Conservation (phyloP, 2,888 invertebrate species). For the Agrotis clavis region DNA sequence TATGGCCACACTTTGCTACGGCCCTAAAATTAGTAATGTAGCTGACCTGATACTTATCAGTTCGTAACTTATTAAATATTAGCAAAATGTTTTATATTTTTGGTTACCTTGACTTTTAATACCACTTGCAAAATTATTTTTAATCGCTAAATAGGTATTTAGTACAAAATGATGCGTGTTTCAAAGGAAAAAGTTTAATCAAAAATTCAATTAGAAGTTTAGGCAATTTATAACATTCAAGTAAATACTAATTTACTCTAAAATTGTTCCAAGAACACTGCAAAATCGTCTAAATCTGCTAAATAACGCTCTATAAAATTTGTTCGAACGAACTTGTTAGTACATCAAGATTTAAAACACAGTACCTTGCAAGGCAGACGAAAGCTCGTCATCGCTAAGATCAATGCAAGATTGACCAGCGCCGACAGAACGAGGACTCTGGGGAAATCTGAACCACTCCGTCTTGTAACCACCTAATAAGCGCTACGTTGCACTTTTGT, state of each 20-base stretch:
- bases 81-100: no score
- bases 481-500: slow-evolving; percentile 50
- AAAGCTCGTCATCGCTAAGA: slow-evolving; percentile 53
- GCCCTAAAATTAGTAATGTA: no score
- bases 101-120: neutral
- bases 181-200: slow-evolving; percentile 1
- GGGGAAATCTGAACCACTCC: slow-evolving; percentile 59
- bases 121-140: neutral
- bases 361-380: slow-evolving; percentile 17
- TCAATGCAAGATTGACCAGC: slow-evolving; percentile 54
- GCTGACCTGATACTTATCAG: no score
- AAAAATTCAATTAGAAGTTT: neutral
- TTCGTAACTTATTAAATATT: no score
- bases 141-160: neutral
- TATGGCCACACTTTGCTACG: no score
- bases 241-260: neutral
- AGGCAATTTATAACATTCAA: neutral
- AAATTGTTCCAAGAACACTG: neutral
- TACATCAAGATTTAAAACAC: slow-evolving; percentile 37
- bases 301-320: slow-evolving; percentile 1
- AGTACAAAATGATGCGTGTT: neutral
- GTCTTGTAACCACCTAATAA: slow-evolving; percentile 65
- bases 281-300: neutral
- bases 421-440: slow-evolving; percentile 39
- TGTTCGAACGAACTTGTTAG: neutral